A percentile compares a stretch with the other conserved stretches of the same genome.
Evolutionary conservation across 1,140 invertebrate species (phyloP).

Genomic region (Anthonomus grandis): DNA sequence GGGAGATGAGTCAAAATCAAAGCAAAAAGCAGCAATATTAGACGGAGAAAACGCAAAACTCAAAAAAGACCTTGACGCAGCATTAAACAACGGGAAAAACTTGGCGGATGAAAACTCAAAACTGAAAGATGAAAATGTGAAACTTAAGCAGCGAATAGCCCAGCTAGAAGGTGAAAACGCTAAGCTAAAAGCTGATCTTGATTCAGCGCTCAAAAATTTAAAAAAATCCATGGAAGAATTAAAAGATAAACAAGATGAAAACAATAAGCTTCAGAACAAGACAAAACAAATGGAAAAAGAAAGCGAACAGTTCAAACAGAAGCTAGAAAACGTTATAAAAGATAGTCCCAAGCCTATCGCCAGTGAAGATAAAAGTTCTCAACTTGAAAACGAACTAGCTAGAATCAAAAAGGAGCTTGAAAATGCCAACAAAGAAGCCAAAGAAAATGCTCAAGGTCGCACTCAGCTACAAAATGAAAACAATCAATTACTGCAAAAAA

Average conservation of each 20-base stretch:
- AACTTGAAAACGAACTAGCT: slow-evolving; percentile 11
- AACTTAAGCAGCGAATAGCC: slow-evolving; percentile 19
- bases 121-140: slow-evolving; percentile 21
- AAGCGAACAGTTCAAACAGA: slow-evolving; percentile 10
- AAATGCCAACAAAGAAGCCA: background rate
- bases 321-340: background rate
- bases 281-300: slow-evolving; percentile 15
- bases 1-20: slow-evolving; percentile 22
- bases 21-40: slow-evolving; percentile 16
- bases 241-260: slow-evolving; percentile 18
- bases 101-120: background rate
- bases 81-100: slow-evolving; percentile 15
- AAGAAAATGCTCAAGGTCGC: slow-evolving; percentile 5
- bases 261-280: slow-evolving; percentile 12
- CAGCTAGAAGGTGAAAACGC: slow-evolving; percentile 22
- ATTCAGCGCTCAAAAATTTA: slow-evolving; percentile 1
- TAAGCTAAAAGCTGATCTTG: slow-evolving; percentile 19
- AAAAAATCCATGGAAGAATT: slow-evolving; percentile 12
- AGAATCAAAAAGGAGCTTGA: slow-evolving; percentile 22
- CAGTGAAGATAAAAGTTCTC: background rate
- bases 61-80: slow-evolving; percentile 21
- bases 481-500: slow-evolving; percentile 12
- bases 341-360: background rate
- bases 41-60: slow-evolving; percentile 23
- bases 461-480: slow-evolving; percentile 10